phyloP scores from a whole-genome alignment of 1,140 invertebrate genomes.

The Ceratoteleas bidentatus region DNA sequence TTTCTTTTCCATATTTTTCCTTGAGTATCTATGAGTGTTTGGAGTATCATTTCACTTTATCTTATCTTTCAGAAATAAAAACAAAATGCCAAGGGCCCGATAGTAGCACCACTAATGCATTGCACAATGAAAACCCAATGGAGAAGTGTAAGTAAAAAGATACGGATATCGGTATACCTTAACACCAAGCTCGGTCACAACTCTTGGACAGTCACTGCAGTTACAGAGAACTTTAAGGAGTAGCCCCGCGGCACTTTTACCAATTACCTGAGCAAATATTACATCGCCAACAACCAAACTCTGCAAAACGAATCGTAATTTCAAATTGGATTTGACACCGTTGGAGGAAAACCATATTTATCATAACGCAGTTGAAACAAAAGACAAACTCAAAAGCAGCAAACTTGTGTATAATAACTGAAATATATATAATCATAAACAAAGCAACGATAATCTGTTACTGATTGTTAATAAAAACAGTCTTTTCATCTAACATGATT shows the following conservation, averaged over 20 bases:
- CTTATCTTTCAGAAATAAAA: too few species aligned
- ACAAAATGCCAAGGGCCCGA: too few species aligned
- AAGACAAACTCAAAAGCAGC: slow-evolving; percentile 32
- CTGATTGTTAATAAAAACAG: background rate
- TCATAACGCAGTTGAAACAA: slow-evolving; percentile 31
- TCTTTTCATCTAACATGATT: too few species aligned
- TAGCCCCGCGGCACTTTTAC: slow-evolving; percentile 87
- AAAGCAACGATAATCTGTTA: slow-evolving; percentile 15
- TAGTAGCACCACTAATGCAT: too few species aligned
- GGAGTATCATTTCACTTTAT: too few species aligned
- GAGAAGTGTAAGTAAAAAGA: too few species aligned
- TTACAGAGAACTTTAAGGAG: slow-evolving; percentile 92
- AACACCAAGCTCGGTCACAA: slow-evolving; percentile 91
- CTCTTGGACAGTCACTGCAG: slow-evolving; percentile 87
- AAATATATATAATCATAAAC: too few species aligned
- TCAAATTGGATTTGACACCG: slow-evolving; percentile 24
- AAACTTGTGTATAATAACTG: slow-evolving; percentile 16
- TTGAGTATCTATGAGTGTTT: too few species aligned
- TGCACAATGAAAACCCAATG: too few species aligned
- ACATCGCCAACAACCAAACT: slow-evolving; percentile 91
- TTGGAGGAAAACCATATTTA: slow-evolving; percentile 3
- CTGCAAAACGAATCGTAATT: slow-evolving; percentile 80
- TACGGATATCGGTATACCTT: slow-evolving; percentile 81
- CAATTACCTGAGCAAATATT: slow-evolving; percentile 89
- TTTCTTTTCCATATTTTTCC: too few species aligned